Percentiles rank a stretch among this genome's conserved stretches.
Conservation (phyloP, 2,797 vertebrate species). For the Toxotes lorentzi region DNA sequence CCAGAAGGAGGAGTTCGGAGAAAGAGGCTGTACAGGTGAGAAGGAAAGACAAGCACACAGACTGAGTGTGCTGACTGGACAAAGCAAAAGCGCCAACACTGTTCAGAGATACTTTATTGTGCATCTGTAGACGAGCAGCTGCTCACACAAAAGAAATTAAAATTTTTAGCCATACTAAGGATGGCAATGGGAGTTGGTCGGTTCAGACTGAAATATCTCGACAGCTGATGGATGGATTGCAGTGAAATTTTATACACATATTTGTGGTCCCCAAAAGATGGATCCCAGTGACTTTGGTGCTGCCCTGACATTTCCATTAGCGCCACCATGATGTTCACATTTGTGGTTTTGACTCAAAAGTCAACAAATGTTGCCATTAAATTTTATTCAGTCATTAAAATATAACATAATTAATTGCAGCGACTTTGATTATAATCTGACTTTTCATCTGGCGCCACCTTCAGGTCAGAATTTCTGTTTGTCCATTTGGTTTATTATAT, state of each 20-base stretch:
- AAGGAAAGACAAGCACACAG: conserved; percentile 1
- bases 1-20: conserved; percentile 90
- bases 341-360: no score
- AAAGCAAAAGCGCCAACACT: neutral
- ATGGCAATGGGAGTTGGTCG: neutral
- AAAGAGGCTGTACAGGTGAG: conserved; percentile 78
- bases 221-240: neutral
- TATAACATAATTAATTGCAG: no score
- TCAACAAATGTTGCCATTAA: no score
- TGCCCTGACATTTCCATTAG: neutral
- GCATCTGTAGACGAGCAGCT: neutral
- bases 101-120: neutral
- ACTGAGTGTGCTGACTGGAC: conserved; percentile 3
- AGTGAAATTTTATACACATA: neutral
- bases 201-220: neutral
- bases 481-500: no score
- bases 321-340: neutral
- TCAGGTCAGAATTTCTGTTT: no score
- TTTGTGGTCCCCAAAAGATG: neutral
- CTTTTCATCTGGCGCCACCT: no score
- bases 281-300: neutral
- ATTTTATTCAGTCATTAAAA: no score
- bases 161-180: neutral
- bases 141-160: neutral
- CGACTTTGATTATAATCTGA: no score